Evolutionary conservation across 2,888 invertebrate genomes (phyloP), one percentile per base, ranked within the genome.

Genomic region (Mythimna impura): DNA sequence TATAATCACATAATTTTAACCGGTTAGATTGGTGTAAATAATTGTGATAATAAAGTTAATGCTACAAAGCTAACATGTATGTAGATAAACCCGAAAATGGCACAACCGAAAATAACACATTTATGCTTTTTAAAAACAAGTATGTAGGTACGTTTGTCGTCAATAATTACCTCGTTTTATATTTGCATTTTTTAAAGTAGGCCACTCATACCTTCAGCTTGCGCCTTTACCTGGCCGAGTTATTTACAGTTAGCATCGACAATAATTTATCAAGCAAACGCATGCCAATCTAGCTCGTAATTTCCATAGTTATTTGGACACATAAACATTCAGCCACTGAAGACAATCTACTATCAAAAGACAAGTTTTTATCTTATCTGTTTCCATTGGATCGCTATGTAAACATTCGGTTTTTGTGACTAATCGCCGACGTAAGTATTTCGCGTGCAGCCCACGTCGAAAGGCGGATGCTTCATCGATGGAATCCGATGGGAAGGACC

Each of bases 401-500:
- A 92, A 92, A 92, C 92, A 92, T 89, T 88, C 76, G 73, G 88
- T 90, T 91, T 78, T 90, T 88, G 89, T 93, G 91, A 90, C 87
- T 90, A 91, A 90, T 92, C 89, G 83, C 82, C 82, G 78, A 76
- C 84, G 83, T 82, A 85, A 90, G 83, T 88, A 91, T 93, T 94
- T 94, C 89, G 94, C 94, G 92, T 92, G 93, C 93, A 91, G 90
- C 91, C 93, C 92, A 93, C 92, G 91, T 91, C 90, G 87, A 88
- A 87, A 91, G 89, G 89, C 94, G 95, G 94, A 95, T 95, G 93
- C 93, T 91, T 92, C 93, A 91, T 91, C 92, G 92, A 91, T 91
- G 94, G 95, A 94, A 94, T 95, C 93, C 93, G 93, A 94, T 95
- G 95, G 93, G 94, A 95, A 95, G 96, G 95, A 95, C 95, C 93